Conservation (phyloP, 2,113 vertebrate species). For the Suricata suricatta region DNA sequence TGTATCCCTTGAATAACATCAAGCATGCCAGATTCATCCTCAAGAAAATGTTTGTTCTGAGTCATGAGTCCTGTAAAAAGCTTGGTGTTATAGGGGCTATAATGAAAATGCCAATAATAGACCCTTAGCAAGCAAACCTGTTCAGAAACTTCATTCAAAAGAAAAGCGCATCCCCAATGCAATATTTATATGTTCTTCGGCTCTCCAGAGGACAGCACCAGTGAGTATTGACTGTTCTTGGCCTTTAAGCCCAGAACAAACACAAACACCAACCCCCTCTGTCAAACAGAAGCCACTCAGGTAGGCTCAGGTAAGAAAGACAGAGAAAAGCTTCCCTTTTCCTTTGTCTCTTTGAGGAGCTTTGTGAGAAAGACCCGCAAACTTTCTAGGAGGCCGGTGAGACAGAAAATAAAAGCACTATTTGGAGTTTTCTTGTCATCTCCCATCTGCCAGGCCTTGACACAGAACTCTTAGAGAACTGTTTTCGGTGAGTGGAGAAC, state of each 20-base stretch:
- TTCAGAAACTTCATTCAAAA: constrained; percentile 55
- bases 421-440: neutral
- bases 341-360: neutral
- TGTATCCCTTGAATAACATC: neutral
- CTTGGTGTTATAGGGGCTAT: neutral
- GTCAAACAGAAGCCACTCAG: neutral
- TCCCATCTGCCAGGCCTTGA: neutral
- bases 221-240: constrained; percentile 3
- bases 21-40: neutral
- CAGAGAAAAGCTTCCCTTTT: neutral
- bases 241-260: constrained; percentile 38
- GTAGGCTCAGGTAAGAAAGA: neutral
- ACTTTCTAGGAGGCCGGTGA: neutral
- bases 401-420: neutral
- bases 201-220: neutral
- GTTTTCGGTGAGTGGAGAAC: neutral
- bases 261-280: constrained; percentile 12
- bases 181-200: constrained; percentile 53
- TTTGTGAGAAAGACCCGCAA: neutral
- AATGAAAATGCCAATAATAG: constrained; percentile 62
- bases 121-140: constrained; percentile 59
- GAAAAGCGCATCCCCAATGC: neutral
- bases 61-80: constrained; percentile 20
- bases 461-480: neutral
- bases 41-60: constrained; percentile 56